Conservation (phyloP, 2,888 invertebrate genomes). For the Xanthorhoe spadicearia region DNA sequence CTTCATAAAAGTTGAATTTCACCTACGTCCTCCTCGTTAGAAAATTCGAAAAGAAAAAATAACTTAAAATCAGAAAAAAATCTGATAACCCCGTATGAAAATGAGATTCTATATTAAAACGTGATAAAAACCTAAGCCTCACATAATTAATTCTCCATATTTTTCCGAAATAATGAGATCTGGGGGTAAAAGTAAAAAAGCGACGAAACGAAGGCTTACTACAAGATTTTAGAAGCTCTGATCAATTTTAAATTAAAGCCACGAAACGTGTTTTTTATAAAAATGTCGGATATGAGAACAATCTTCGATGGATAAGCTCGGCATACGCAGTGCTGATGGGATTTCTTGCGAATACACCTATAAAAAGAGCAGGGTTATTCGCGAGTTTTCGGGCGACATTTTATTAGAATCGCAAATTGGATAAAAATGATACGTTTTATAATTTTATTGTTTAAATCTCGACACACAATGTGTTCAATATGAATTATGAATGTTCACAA, state of each 20-base stretch:
- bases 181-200: constrained; percentile 65
- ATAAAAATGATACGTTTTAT: neutral
- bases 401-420: constrained; percentile 3
- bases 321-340: constrained; percentile 60
- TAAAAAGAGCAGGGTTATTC: constrained; percentile 45
- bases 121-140: constrained; percentile 56
- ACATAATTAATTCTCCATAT: constrained; percentile 76
- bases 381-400: constrained; percentile 19
- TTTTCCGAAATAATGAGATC: constrained; percentile 71
- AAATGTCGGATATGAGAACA: constrained; percentile 81
- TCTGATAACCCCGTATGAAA: constrained; percentile 33
- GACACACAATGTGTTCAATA: too few relatives aligned
- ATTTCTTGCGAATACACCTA: constrained; percentile 52
- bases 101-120: constrained; percentile 30
- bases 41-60: constrained; percentile 16
- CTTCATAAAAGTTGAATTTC: neutral
- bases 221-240: constrained; percentile 77
- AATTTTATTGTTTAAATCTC: neutral
- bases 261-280: constrained; percentile 85
- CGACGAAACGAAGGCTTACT: constrained; percentile 75
- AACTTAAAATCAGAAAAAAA: constrained; percentile 35
- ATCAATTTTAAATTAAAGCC: constrained; percentile 86
- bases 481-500: too few relatives aligned
- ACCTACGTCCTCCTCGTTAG: neutral
- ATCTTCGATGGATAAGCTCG: constrained; percentile 78